These are phyloP conservation scores for Metacarcinus magister DNA, from an alignment of 2,888 invertebrate genomes.

Conservation along the genomic window DNA sequence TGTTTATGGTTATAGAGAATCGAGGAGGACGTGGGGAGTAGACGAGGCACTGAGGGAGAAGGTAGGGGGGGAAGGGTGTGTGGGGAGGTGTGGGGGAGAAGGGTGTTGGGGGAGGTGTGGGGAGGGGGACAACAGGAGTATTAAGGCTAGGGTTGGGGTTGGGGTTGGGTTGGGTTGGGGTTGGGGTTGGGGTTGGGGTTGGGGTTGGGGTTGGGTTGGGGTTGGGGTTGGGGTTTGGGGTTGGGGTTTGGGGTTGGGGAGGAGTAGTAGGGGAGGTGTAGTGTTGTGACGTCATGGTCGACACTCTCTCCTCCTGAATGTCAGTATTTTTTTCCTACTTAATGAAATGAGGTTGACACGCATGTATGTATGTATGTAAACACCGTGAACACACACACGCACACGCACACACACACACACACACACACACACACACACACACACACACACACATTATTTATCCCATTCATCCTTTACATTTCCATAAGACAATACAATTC, in stretches of 20 bases:
- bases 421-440: neutral
- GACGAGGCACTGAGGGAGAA: neutral
- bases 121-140: too few relatives aligned
- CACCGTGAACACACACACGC: neutral
- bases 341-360: neutral
- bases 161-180: too few relatives aligned
- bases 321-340: neutral
- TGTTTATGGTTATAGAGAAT: slow-evolving; percentile 57
- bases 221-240: too few relatives aligned
- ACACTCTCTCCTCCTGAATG: neutral
- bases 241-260: neutral
- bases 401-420: neutral
- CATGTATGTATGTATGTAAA: slow-evolving; percentile 19
- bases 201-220: too few relatives aligned
- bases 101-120: neutral
- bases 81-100: neutral
- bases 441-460: neutral
- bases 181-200: too few relatives aligned
- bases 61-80: neutral
- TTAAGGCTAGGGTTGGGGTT: too few relatives aligned
- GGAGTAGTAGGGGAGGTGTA: neutral
- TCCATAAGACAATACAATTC: neutral
- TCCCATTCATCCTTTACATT: neutral
- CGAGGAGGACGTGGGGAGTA: slow-evolving; percentile 17
- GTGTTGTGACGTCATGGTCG: slow-evolving; percentile 3